Percentiles rank a stretch among this genome's conserved stretches.
Evolutionary conservation across 2,113 vertebrate species (phyloP).

Genomic region (Chloropsis cyanopogon): DNA sequence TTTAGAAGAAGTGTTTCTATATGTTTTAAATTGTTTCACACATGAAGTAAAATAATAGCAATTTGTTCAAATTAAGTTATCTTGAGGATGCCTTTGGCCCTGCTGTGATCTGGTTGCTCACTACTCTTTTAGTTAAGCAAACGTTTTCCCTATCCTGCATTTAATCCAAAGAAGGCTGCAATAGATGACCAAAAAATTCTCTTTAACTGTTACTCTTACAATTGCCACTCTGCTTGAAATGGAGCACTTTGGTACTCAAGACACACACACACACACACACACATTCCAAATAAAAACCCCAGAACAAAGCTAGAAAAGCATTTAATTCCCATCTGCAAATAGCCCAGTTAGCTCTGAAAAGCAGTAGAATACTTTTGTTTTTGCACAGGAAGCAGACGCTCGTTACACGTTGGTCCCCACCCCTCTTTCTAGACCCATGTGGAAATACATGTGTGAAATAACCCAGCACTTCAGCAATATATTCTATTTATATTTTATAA

Average conservation of each 20-base stretch:
- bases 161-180: neutral
- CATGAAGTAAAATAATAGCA: neutral
- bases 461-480: neutral
- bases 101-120: neutral
- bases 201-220: neutral
- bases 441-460: constrained; percentile 38
- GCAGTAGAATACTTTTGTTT: neutral
- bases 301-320: constrained; percentile 13
- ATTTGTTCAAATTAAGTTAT: neutral
- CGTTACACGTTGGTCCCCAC: neutral
- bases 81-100: neutral
- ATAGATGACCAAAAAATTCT: neutral
- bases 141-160: neutral
- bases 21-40: neutral
- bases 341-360: neutral
- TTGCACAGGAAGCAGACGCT: constrained; percentile 18
- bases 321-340: neutral
- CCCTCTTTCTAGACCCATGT: constrained; percentile 9
- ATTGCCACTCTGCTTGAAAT: neutral
- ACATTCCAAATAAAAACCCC: neutral
- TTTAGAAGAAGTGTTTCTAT: neutral
- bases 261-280: no score
- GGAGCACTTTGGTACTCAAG: neutral
- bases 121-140: neutral
- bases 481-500: constrained; percentile 32